phyloP scores from a whole-genome alignment of 1,140 invertebrate species.

The Tyrophagus putrescentiae region DNA sequence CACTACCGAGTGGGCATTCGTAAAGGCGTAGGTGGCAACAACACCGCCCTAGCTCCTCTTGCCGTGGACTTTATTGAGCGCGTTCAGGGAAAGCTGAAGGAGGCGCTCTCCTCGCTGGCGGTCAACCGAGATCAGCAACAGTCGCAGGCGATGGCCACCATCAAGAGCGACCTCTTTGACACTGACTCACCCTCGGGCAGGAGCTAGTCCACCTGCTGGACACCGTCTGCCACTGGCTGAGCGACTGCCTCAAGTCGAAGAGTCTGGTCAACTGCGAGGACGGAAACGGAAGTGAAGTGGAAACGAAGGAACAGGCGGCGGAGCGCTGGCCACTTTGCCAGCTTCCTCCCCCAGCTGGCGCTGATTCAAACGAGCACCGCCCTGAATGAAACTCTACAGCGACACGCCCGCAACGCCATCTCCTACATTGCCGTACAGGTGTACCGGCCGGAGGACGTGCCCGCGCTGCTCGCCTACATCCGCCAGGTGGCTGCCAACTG shows the following conservation, averaged over 20 bases:
- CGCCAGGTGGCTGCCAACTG: neutral
- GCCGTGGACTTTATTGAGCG: neutral
- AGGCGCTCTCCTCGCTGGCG: neutral
- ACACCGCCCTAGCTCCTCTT: neutral
- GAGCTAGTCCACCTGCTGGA: neutral
- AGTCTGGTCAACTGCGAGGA: neutral
- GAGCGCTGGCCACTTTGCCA: neutral
- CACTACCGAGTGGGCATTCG: neutral
- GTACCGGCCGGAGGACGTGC: neutral
- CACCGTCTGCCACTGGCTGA: neutral
- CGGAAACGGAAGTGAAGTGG: neutral
- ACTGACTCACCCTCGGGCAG: neutral
- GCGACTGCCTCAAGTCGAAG: neutral
- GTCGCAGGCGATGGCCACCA: neutral
- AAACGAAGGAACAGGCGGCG: neutral
- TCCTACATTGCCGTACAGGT: neutral
- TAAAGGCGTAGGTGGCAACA: too few species aligned
- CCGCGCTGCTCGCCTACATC: neutral
- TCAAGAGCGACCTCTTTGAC: neutral
- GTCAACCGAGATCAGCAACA: neutral
- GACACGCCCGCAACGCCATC: neutral
- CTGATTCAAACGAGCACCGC: neutral
- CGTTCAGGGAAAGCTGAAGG: neutral
- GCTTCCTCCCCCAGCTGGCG: neutral
- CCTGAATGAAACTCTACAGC: neutral